Percentiles rank a stretch among this genome's conserved stretches.
These are phyloP conservation scores for Acrocephalus arundinaceus DNA, from an alignment of 2,113 vertebrate species.

Conservation along the genomic window DNA sequence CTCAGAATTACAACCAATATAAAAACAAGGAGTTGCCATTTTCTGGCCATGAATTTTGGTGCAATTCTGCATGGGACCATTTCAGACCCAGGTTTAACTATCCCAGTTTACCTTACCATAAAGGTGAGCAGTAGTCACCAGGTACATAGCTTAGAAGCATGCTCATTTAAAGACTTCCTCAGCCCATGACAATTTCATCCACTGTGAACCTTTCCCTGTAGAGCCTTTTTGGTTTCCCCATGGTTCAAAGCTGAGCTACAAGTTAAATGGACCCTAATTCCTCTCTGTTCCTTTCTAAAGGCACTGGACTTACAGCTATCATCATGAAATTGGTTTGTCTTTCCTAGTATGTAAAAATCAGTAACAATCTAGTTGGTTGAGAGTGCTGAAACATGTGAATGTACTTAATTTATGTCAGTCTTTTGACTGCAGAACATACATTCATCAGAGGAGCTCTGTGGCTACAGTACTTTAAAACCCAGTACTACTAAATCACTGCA, in stretches of 20 bases:
- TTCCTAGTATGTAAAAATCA: background rate
- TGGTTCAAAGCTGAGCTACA: background rate
- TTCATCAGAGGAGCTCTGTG: background rate
- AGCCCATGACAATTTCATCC: background rate
- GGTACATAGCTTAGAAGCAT: background rate
- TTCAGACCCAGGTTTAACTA: background rate
- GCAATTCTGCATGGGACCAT: background rate
- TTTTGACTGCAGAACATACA: conserved; percentile 10
- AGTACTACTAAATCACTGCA: conserved; percentile 27
- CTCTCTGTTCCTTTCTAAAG: background rate
- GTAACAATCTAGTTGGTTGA: background rate
- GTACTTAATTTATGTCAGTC: conserved; percentile 3
- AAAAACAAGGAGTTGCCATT: background rate
- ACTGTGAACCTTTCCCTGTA: background rate
- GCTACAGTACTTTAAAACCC: conserved; percentile 62
- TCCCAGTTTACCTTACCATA: background rate
- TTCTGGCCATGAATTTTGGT: background rate
- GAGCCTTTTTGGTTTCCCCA: background rate
- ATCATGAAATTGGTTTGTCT: background rate
- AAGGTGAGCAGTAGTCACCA: background rate
- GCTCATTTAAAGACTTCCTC: background rate
- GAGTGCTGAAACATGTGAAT: background rate
- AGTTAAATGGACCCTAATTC: background rate
- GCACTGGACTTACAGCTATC: background rate
- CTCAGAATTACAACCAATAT: background rate